Evolutionary conservation across 2,113 vertebrate genomes (phyloP).

Genomic region (Lates calcarifer): DNA sequence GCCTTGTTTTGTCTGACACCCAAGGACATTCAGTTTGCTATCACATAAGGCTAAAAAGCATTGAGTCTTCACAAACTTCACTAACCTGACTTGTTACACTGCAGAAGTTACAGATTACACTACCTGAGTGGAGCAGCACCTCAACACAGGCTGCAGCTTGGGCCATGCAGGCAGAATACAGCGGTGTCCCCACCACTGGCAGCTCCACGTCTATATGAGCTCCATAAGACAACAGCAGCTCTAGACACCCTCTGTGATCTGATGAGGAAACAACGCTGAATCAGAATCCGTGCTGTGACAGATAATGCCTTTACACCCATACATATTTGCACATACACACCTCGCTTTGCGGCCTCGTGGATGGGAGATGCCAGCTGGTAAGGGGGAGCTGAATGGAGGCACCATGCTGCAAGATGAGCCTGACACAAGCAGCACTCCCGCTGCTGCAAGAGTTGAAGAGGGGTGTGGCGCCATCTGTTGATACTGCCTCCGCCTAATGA

Average conservation of each 20-base stretch:
- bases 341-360: constrained; percentile 90
- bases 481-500: constrained; percentile 85
- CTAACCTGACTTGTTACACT: not conserved
- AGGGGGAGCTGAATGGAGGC: constrained; percentile 78
- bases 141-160: constrained; percentile 87
- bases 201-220: constrained; percentile 88
- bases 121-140: constrained; percentile 90
- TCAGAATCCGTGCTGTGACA: not conserved
- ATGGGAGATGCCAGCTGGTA: constrained; percentile 86
- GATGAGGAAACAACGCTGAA: not conserved
- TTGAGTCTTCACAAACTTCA: too few species aligned
- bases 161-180: constrained; percentile 89
- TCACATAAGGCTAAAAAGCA: too few species aligned
- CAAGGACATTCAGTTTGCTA: too few species aligned
- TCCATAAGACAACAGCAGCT: constrained; percentile 88
- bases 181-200: constrained; percentile 84
- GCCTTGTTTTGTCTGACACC: too few species aligned
- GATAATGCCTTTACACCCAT: not conserved
- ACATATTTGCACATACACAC: constrained; percentile 44
- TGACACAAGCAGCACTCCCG: constrained; percentile 88
- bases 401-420: constrained; percentile 86
- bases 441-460: constrained; percentile 91
- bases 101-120: constrained; percentile 61
- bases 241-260: constrained; percentile 93
- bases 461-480: constrained; percentile 89